Conservation (phyloP, 1,140 invertebrate species). For the Orussus abietinus region DNA sequence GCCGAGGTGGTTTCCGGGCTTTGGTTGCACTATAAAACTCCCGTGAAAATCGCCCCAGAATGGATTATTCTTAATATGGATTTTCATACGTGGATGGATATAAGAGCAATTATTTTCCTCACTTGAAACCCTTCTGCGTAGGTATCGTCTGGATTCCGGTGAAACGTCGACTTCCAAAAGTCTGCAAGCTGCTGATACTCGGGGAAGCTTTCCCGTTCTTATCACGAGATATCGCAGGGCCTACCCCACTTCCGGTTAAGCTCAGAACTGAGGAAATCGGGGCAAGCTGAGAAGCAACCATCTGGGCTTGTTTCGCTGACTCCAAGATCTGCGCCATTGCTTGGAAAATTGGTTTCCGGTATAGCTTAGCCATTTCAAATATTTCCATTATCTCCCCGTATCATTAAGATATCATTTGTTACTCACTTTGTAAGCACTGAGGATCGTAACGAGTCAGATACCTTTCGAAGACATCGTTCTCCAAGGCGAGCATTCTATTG, state of each 20-base stretch:
- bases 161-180: constrained; percentile 16
- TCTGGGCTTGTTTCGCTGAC: constrained; percentile 19
- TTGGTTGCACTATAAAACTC: too few relatives aligned
- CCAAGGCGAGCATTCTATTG: constrained; percentile 27
- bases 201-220: constrained; percentile 13
- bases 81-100: neutral
- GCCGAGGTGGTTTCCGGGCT: too few relatives aligned
- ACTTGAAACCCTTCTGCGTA: constrained; percentile 13
- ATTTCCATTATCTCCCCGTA: too few relatives aligned
- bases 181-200: constrained; percentile 12
- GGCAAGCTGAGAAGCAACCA: constrained; percentile 7
- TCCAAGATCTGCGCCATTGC: constrained; percentile 27
- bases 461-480: constrained; percentile 40
- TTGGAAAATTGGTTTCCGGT: constrained; percentile 3
- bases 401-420: constrained; percentile 1
- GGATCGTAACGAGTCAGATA: constrained; percentile 30
- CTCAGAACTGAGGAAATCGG: constrained; percentile 16
- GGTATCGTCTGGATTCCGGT: constrained; percentile 3
- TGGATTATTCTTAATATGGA: neutral
- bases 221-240: constrained; percentile 2
- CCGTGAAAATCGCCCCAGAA: too few relatives aligned
- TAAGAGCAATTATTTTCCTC: too few relatives aligned
- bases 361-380: constrained; percentile 3
- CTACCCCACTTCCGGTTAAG: constrained; percentile 17
- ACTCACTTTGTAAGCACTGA: constrained; percentile 26